Conservation (phyloP, 2,797 vertebrate species). For the Myripristis jacobus region DNA sequence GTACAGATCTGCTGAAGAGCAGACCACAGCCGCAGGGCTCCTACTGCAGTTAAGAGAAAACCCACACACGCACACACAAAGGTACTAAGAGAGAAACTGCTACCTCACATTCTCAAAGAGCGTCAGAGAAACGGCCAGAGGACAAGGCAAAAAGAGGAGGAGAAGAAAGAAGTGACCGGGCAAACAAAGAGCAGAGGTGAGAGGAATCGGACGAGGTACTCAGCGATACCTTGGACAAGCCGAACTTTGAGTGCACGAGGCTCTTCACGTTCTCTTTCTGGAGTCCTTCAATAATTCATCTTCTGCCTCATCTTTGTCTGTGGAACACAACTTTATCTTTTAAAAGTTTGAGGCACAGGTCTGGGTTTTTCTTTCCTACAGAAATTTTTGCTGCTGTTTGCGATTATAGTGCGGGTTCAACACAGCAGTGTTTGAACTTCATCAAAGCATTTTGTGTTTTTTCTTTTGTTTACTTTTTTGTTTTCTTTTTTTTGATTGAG, state of each 20-base stretch:
- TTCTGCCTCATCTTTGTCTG: conserved; percentile 47
- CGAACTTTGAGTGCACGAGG: conserved; percentile 58
- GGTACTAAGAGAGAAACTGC: conserved; percentile 21
- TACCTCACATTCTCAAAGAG: conserved; percentile 30
- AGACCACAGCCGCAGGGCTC: conserved; percentile 67
- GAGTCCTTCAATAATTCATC: conserved; percentile 73
- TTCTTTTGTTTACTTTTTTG: background rate
- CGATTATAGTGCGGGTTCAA: background rate
- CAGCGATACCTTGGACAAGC: conserved; percentile 47
- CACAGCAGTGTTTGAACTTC: conserved; percentile 28
- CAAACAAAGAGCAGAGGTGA: conserved; percentile 27
- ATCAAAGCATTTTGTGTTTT: background rate
- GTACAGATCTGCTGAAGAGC: conserved; percentile 73
- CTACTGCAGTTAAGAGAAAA: conserved; percentile 53
- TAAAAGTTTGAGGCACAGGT: conserved; percentile 54
- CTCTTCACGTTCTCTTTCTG: conserved; percentile 47
- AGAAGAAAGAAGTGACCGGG: conserved; percentile 31
- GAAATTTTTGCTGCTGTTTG: conserved; percentile 1
- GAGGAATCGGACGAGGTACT: conserved; percentile 19
- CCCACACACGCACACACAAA: conserved; percentile 28
- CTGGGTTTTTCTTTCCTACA: conserved; percentile 33
- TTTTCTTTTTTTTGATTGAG: conserved; percentile 18
- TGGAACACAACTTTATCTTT: conserved; percentile 62
- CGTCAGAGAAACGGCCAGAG: conserved; percentile 14
- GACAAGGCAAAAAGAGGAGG: conserved; percentile 19